phyloP scores from a whole-genome alignment of 2,888 invertebrate species.

The Palloptera scutellata region DNA sequence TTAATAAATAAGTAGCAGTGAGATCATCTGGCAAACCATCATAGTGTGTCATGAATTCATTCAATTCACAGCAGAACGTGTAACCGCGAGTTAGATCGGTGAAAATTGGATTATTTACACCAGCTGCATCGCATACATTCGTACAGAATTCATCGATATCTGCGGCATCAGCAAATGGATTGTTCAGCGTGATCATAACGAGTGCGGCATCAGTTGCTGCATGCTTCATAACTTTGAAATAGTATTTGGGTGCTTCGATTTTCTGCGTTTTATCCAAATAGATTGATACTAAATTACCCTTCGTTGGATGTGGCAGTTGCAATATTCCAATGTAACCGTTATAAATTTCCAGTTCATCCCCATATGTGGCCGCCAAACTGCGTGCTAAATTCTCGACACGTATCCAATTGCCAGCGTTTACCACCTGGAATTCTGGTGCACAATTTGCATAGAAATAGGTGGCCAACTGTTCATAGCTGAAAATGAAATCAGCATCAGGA shows the following conservation, averaged over 20 bases:
- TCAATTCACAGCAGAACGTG: conserved; percentile 47
- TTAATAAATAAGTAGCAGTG: not conserved
- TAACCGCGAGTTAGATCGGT: conserved; percentile 42
- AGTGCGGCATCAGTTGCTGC: conserved; percentile 59
- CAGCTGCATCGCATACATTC: conserved; percentile 43
- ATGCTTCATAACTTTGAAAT: conserved; percentile 66
- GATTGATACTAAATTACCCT: conserved; percentile 47
- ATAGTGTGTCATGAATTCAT: conserved; percentile 31
- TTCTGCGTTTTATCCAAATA: conserved; percentile 54
- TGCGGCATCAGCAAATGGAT: conserved; percentile 55
- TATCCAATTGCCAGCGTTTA: conserved; percentile 67
- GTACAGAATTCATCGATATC: conserved; percentile 43
- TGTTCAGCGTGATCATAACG: conserved; percentile 67
- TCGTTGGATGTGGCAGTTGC: conserved; percentile 55
- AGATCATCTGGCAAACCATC: not conserved
- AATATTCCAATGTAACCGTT: conserved; percentile 65
- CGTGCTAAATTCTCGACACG: conserved; percentile 64
- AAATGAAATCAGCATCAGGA: conserved; percentile 67
- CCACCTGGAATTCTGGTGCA: conserved; percentile 66
- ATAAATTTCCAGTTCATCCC: conserved; percentile 59
- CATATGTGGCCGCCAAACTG: conserved; percentile 55
- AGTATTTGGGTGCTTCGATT: conserved; percentile 64
- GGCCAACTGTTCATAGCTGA: conserved; percentile 64
- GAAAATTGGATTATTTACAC: conserved; percentile 38
- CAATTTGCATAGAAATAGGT: conserved; percentile 67